Evolutionary conservation across 1,140 invertebrate species (phyloP), one percentile per base, ranked within the genome.

Genomic region (Whitmania pigra): DNA sequence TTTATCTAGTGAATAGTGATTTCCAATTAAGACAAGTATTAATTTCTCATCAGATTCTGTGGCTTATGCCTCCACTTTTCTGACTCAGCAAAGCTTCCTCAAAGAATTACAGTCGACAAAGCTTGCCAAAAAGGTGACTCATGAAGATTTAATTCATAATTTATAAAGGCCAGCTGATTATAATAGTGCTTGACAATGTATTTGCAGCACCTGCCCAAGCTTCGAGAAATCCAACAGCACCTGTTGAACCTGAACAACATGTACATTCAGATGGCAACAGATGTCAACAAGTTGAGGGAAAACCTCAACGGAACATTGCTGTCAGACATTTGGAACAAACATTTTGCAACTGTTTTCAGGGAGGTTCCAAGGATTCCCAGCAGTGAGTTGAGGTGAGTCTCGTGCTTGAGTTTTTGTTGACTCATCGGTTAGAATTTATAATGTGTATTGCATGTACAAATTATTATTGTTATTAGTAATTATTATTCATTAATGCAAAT

Each of bases 231-330:
- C 2, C 83, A 88, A 72, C 81, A 82, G 53, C 79, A 81, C 3
- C 80, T 94, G 9, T 87, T 86, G 0, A 76, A 82, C 36, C 83
- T 86, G 0, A 79, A 82, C 31, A 88, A 87, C 78, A 78, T 89
- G 22, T 85, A 86, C 72, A 78, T 92, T 13, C 88, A 92, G 77
- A 81, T 92, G 69, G 87, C 90, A 22, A 85, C 86, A 0, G 87
- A 92, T 80, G 83, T 92, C 0, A 84, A 87, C 11, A 85, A 81
- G 76, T 79, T 90, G 53, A 78, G 22, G 22, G 29, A 63, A n/a
- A 55, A 43, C 75, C 77, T 49, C 43, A 49, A 49, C 43, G 43
- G 43, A 3, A 49, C 43, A 13, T 49, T 17, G 43, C 15, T 49
- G 43, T 49, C 43, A 1, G 43, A 49, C 9, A 11, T 49, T 49